phyloP scores from a whole-genome alignment of 2,113 vertebrate species.

The Morone saxatilis region DNA sequence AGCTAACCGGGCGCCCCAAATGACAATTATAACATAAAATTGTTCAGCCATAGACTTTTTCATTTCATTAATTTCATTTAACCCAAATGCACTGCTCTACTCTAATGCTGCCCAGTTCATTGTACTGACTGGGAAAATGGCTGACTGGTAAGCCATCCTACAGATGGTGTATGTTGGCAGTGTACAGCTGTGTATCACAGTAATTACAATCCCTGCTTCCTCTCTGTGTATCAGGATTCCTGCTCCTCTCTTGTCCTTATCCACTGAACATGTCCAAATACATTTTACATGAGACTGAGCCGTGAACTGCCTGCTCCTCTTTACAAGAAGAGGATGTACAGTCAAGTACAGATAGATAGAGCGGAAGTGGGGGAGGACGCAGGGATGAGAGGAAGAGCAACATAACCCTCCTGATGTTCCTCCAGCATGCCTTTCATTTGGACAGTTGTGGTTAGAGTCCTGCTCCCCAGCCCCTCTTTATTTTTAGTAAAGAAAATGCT shows the following conservation, averaged over 20 bases:
- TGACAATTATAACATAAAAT: too few species aligned
- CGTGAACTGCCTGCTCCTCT: slow-evolving; percentile 10
- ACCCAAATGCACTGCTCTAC: not conserved
- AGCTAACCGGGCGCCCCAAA: too few species aligned
- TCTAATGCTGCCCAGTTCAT: not conserved
- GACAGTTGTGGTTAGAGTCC: slow-evolving; percentile 42
- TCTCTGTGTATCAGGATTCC: slow-evolving; percentile 14
- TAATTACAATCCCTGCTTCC: slow-evolving; percentile 37
- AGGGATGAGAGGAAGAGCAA: slow-evolving; percentile 50
- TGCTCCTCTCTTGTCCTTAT: slow-evolving; percentile 23
- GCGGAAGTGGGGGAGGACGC: slow-evolving; percentile 45
- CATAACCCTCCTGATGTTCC: slow-evolving; percentile 57
- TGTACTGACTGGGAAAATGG: not conserved
- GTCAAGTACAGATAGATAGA: slow-evolving; percentile 49
- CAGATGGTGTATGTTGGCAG: slow-evolving; percentile 55
- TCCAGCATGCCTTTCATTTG: slow-evolving; percentile 61
- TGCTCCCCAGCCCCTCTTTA: not conserved
- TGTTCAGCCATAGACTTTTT: too few species aligned
- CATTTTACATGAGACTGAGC: slow-evolving; percentile 26
- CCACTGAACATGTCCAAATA: slow-evolving; percentile 32
- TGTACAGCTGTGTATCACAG: slow-evolving; percentile 14
- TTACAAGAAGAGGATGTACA: slow-evolving; percentile 56
- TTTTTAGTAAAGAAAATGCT: slow-evolving; percentile 32
- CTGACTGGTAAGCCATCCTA: slow-evolving; percentile 28
- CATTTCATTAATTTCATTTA: too few species aligned